Conservation (phyloP, 2,797 vertebrate species). For the Denticeps clupeoides region DNA sequence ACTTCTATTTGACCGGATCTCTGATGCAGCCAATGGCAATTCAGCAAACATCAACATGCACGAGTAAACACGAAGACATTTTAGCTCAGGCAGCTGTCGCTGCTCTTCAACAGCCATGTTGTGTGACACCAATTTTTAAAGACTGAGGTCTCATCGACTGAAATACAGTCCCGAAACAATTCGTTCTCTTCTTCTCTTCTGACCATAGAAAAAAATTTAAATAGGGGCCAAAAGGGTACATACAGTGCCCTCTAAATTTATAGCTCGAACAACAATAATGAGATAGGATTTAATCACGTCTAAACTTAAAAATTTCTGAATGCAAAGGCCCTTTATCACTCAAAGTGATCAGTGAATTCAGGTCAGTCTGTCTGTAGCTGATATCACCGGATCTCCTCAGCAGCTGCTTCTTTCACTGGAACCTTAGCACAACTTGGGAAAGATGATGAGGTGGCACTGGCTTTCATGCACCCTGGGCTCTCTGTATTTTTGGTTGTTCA, state of each 20-base stretch:
- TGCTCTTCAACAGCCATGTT: slow-evolving; percentile 21
- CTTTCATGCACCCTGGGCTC: slow-evolving; percentile 8
- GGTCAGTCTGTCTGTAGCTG: too few species aligned
- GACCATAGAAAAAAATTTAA: too few species aligned
- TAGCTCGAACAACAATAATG: too few species aligned
- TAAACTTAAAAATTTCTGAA: too few species aligned
- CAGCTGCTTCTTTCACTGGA: slow-evolving; percentile 36
- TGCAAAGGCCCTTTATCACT: background rate
- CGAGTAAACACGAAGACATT: slow-evolving; percentile 36
- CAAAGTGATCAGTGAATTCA: background rate
- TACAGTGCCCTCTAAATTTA: too few species aligned
- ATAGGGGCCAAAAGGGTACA: too few species aligned
- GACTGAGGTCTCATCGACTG: background rate
- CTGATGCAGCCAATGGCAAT: background rate
- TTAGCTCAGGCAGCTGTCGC: slow-evolving; percentile 30
- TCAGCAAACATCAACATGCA: slow-evolving; percentile 26
- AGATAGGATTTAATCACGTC: too few species aligned
- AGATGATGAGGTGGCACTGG: slow-evolving; percentile 4
- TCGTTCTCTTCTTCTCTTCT: background rate
- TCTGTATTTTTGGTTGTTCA: slow-evolving; percentile 1
- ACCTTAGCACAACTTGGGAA: slow-evolving; percentile 25
- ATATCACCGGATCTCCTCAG: slow-evolving; percentile 44
- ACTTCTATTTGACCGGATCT: background rate
- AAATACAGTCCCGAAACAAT: background rate
- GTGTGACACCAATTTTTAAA: slow-evolving; percentile 5